Percentiles rank a stretch among this genome's conserved stretches.
phyloP scores from a whole-genome alignment of 1,140 invertebrate species.

The Solen grandis region DNA sequence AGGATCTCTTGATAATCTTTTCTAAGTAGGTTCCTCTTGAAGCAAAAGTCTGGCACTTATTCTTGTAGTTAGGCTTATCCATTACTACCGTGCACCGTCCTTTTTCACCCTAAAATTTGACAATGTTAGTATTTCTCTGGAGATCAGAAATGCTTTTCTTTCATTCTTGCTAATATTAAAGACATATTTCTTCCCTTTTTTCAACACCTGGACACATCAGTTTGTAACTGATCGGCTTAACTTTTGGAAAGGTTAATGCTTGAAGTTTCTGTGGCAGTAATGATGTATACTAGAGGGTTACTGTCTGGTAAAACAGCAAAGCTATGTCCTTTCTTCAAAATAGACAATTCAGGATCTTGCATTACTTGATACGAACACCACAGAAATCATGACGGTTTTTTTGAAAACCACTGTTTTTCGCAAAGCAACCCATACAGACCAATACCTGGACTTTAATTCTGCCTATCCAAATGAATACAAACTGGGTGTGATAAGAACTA shows the following conservation, averaged over 20 bases:
- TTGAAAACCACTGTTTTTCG: no score
- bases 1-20: background rate
- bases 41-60: background rate
- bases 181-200: background rate
- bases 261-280: background rate
- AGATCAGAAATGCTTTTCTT: background rate
- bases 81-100: background rate
- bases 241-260: background rate
- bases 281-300: background rate
- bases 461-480: no score
- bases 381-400: no score
- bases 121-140: background rate
- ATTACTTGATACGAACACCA: no score
- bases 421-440: no score
- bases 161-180: background rate
- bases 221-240: background rate
- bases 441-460: no score
- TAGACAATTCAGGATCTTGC: background rate
- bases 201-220: background rate
- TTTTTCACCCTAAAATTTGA: background rate
- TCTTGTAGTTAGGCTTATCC: background rate
- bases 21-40: background rate
- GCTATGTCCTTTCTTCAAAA: background rate
- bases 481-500: no score
- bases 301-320: background rate